Base-by-base conservation (phyloP, 2,113 vertebrate species). In the Proteles cristata region DNA sequence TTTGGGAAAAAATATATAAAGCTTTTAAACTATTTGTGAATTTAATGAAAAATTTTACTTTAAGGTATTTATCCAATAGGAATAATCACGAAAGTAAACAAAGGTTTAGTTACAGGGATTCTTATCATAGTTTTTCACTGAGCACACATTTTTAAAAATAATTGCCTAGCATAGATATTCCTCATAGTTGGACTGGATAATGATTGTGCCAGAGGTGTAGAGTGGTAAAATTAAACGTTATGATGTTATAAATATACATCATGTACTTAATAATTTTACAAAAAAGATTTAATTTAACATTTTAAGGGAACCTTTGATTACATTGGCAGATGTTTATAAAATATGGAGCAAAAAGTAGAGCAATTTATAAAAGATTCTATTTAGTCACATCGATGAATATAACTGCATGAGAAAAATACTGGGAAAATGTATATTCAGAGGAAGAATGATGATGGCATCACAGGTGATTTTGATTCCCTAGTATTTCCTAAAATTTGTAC, bases 271-370 rank as follows among this genome's bases (percentile, higher is more conserved):
- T 76, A n/a, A 81, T 77, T 88, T 58, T 95, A 88, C 69, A 90
- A 90, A 73, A 58, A 50, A 35, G 65, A 39, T 53, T 82, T 39
- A 39, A 39, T 39, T 39, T 39, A 39, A 93, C 55, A 76, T 88
- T 93, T 68, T 68, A 90, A 31, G 7, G n/a, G 95, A 93, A 93
- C 79, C 45, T 76, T 79, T 63, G 82, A 63, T 97, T 94, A 58
- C 11, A 88, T 25, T 25, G 23, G 63, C 31, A 80, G 50, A 58
- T 92, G 23, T 76, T 88, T 58, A 84, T 80, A 94, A 95, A 87
- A 88, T 71, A 94, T 33, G 15, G 28, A 80, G 11, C 4, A 73
- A 96, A 63, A 65, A 68, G 19, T 26, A 74, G 31, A 94, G 26
- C 63, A 83, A 92, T 7, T 73, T 87, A 86, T 95, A 87, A 88